Evolutionary conservation across 2,888 invertebrate species (phyloP).

Genomic region (Cataglyphis albicans): DNA sequence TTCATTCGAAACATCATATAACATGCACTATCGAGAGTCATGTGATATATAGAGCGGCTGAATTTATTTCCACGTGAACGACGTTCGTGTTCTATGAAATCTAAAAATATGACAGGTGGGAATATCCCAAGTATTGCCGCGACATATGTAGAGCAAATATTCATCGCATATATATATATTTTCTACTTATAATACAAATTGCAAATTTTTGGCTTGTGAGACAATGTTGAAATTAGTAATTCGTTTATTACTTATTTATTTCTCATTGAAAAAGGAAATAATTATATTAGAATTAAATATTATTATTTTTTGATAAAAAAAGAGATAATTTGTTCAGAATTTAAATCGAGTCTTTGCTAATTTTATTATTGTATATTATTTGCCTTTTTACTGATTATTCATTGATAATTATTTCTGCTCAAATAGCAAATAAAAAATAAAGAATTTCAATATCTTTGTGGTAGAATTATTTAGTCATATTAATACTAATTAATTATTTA

Average conservation of each 20-base stretch:
- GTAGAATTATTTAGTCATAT: too few species aligned
- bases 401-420: neutral
- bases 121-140: neutral
- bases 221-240: neutral
- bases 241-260: neutral
- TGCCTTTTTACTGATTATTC: neutral
- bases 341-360: neutral
- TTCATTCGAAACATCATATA: constrained; percentile 50
- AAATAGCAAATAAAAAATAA: too few species aligned
- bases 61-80: constrained; percentile 44
- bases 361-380: neutral
- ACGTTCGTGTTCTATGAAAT: constrained; percentile 37
- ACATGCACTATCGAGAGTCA: constrained; percentile 41
- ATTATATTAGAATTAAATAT: neutral
- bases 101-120: constrained; percentile 39
- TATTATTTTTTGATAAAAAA: neutral
- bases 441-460: too few species aligned
- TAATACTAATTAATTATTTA: too few species aligned
- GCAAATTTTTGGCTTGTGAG: neutral
- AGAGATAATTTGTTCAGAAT: neutral
- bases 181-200: neutral
- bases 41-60: constrained; percentile 29
- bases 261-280: neutral
- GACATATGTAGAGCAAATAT: neutral
- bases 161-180: neutral